phyloP scores from a whole-genome alignment of 2,113 vertebrate genomes.

The Rhinogobius similis region DNA sequence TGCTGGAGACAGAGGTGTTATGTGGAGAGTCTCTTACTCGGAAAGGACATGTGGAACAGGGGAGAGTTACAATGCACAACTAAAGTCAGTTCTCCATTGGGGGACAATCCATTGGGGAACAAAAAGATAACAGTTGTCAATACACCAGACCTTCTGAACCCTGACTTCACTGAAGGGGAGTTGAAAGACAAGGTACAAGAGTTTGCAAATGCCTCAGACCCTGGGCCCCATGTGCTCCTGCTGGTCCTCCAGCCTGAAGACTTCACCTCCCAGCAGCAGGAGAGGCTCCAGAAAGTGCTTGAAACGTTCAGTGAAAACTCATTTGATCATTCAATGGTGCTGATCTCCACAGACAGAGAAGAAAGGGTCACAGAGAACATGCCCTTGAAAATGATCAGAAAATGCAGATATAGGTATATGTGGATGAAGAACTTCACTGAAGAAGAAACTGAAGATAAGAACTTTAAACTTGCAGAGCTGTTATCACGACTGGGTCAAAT shows the following conservation, averaged over 20 bases:
- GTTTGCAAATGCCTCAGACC: slow-evolving; percentile 16
- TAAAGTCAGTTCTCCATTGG: accelerated
- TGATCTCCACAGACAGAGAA: slow-evolving; percentile 12
- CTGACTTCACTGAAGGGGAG: not conserved
- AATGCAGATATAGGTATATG: not conserved
- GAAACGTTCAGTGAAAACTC: not conserved
- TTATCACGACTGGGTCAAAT: not conserved
- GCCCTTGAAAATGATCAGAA: not conserved
- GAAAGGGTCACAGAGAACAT: not conserved
- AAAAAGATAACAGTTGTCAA: slow-evolving; percentile 21
- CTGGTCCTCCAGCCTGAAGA: slow-evolving; percentile 45
- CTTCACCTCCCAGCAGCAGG: slow-evolving; percentile 31
- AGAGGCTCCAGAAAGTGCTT: slow-evolving; percentile 15
- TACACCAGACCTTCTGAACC: slow-evolving; percentile 12
- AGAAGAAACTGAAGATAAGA: not conserved
- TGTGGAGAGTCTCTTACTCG: slow-evolving; percentile 24
- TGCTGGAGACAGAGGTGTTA: slow-evolving; percentile 11
- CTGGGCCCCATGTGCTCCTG: slow-evolving; percentile 59
- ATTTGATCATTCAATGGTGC: slow-evolving; percentile 30
- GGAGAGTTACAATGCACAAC: accelerated
- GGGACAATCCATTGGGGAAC: not conserved
- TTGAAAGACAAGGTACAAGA: not conserved
- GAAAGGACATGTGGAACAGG: accelerated
- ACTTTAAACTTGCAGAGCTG: slow-evolving; percentile 4
- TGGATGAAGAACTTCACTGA: not conserved